Base-by-base conservation (phyloP, 1,140 invertebrate species). In the Drosophila obscura region DNA sequence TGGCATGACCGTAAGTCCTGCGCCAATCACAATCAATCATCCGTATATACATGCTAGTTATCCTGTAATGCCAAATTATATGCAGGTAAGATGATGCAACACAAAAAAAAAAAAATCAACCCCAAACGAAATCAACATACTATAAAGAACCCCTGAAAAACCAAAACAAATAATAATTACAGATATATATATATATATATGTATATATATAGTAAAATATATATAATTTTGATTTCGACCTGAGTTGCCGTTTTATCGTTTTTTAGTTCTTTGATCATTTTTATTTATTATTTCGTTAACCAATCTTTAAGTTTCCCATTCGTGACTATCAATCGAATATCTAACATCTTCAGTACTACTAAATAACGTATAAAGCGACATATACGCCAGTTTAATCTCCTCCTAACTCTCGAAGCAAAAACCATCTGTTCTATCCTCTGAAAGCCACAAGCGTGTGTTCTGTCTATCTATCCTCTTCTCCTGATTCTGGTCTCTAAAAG, bases 21-120 rank as follows among this genome's bases (percentile, higher is more conserved):
- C 91, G 90, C 91, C 91, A 90, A 90, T 92, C 91, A 92, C 91
- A 87, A 90, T 92, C 80, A 92, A 91, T 89, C 91, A 92, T 92
- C 90, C 89, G 89, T 92, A 91, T 91, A 81, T 91, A 87, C 91
- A 92, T 77, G 85, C 91, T 91, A 91, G 83, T 91, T 92, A 90
- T 92, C 90, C 90, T 90, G 91, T 91, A 77, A 84, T 91, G 82
- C 90, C 91, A 90, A 91, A 90, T 85, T 92, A 91, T 88, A 88
- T 91, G 74, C 91, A 92, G 91, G 91, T 92, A 92, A 92, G 91
- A 85, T 66, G 73, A 79, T 62, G 62, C 52, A 55, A 58, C 52
- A n/a, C 57, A 62, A 77, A 52, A 39, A 51, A 53, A 24, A 50
- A 49, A 39, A 51, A 58, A 24, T 19, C 11, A 39, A 9, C 11